Evolutionary conservation across 2,113 vertebrate genomes (phyloP).

Genomic region (Ictalurus punctatus): DNA sequence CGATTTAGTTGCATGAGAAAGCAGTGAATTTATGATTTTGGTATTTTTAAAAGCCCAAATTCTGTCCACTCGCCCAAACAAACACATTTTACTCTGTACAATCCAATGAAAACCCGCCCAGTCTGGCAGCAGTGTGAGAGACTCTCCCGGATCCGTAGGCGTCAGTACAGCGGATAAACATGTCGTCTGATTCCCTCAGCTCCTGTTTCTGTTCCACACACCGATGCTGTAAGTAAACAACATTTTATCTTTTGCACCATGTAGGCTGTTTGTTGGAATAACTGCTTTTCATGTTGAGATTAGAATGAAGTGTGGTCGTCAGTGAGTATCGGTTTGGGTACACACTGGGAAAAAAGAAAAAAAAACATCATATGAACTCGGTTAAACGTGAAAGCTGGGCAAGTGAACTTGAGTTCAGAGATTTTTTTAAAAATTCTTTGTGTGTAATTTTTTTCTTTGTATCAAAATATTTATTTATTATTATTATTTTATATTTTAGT

Average conservation of each 20-base stretch:
- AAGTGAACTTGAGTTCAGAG: background rate
- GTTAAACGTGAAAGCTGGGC: background rate
- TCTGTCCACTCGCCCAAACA: constrained; percentile 8
- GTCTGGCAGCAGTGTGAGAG: background rate
- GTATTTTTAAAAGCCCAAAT: background rate
- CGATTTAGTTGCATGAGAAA: background rate
- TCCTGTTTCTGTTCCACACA: background rate
- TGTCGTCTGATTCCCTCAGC: background rate
- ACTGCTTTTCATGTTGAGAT: background rate
- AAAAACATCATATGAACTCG: background rate
- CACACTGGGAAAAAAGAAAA: too few relatives aligned
- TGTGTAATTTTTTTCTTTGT: background rate
- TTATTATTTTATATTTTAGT: background rate
- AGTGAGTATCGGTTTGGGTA: background rate
- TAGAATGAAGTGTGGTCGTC: background rate
- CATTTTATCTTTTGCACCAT: background rate
- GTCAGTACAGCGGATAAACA: background rate
- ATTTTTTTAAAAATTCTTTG: background rate
- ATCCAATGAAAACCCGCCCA: constrained; percentile 18
- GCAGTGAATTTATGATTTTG: background rate
- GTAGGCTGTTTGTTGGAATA: background rate
- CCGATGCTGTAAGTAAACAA: background rate
- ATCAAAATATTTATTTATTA: background rate
- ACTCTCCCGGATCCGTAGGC: background rate
- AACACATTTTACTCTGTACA: background rate